These are phyloP conservation scores for Furcifer pardalis DNA, from an alignment of 2,797 vertebrate genomes.

Conservation along the genomic window DNA sequence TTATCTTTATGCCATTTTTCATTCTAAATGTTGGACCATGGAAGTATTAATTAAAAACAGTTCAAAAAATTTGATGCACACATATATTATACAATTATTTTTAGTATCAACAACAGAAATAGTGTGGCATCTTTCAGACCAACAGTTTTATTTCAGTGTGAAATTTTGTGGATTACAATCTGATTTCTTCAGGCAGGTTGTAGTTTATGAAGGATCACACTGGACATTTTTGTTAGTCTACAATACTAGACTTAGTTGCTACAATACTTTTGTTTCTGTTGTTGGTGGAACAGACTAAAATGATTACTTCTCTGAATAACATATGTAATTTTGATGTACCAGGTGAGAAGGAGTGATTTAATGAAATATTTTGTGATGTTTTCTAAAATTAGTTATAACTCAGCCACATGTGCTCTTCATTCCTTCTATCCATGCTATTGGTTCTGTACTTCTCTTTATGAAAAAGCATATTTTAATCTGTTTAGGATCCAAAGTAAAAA, in stretches of 20 bases:
- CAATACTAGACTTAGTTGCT: no score
- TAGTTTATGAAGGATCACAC: no score
- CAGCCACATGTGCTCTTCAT: neutral
- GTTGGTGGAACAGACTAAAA: neutral
- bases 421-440: neutral
- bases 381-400: neutral
- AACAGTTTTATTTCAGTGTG: neutral
- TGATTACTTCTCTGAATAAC: no score
- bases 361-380: neutral
- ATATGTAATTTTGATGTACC: no score
- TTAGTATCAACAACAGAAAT: no score
- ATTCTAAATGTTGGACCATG: neutral
- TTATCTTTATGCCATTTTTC: neutral
- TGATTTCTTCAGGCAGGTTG: no score
- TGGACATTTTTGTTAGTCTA: no score
- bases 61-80: neutral
- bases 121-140: no score
- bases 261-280: neutral
- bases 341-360: no score
- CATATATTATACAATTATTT: neutral
- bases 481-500: neutral
- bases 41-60: neutral
- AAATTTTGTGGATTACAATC: no score
- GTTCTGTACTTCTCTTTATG: neutral
- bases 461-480: neutral